Conservation (phyloP, 2,113 vertebrate species). For the Elaphurus davidianus region DNA sequence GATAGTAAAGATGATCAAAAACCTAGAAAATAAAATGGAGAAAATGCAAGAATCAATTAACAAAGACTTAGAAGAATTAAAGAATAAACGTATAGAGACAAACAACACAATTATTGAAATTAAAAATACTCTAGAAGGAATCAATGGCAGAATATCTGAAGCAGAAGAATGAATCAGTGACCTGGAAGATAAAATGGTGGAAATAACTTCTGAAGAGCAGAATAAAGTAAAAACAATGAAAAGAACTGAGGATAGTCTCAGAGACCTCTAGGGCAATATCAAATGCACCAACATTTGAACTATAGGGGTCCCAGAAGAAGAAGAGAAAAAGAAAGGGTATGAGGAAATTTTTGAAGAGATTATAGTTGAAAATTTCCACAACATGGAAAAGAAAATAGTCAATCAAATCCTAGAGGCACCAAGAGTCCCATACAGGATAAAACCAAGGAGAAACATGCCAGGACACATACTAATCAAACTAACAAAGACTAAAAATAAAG, state of each 20-base stretch:
- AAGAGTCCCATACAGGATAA: neutral
- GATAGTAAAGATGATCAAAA: neutral
- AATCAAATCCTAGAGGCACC: neutral
- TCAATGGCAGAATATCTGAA: neutral
- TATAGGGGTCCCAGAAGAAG: neutral
- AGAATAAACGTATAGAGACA: neutral
- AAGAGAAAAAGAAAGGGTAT: neutral
- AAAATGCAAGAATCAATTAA: neutral
- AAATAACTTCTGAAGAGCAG: neutral
- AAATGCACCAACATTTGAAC: rapidly evolving
- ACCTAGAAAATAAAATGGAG: neutral
- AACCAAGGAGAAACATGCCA: neutral
- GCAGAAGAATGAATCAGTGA: neutral
- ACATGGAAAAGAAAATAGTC: neutral
- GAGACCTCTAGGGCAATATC: neutral
- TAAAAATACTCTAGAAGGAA: neutral
- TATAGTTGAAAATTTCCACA: neutral
- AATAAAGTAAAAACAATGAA: neutral
- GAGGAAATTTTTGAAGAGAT: neutral
- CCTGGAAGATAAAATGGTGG: neutral
- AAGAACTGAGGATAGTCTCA: neutral
- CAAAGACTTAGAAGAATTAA: neutral
- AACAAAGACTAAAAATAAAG: neutral
- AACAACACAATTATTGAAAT: neutral
- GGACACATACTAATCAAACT: neutral